Evolutionary conservation across 2,797 vertebrate genomes (phyloP), one percentile per base, ranked within the genome.

Genomic region (Loris lydekkerianus): DNA sequence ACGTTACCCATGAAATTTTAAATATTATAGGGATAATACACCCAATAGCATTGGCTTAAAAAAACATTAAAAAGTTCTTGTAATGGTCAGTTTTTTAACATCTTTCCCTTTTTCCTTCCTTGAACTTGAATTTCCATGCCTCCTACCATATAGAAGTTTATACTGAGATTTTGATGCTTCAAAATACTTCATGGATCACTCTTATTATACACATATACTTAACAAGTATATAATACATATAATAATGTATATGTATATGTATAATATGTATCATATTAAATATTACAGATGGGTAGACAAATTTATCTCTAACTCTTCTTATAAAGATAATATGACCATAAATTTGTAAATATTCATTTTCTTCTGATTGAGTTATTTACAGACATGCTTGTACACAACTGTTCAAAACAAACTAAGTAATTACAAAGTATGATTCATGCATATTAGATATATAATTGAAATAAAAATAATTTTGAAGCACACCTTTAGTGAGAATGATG

Each of bases 341-440:
- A 72, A 82, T 21, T 83, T 84, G 3, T 76, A 84, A 93, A 65
- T 81, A 20, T 85, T 84, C 69, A 61, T 82, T 93, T 93, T 96
- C n/a, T 94, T 96, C 75, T 83, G 20, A 91, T 18, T 93, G 69
- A 85, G 18, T 93, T 88, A 81, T 81, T 92, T 84, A 96, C n/a
- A 94, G 37, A 89, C 73, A 27, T 73, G 49, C 31, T 91, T 43
- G 27, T 73, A 34, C 5, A 92, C 5, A 87, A 61, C 10, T 70
- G 40, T 81, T 73, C n/a, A 88, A 93, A 86, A 92, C 61, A 89
- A 91, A 91, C 88, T 78, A 82, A 70, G 84, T 76, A 43, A 90
- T 87, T 81, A 29, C 3, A 78, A 73, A 84, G 84, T 85, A 56
- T 73, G 15, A 94, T 34, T 58, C 27, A 86, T 60, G 49, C 10